A percentile compares a stretch with the other conserved stretches of the same genome.
Evolutionary conservation across 2,113 vertebrate species (phyloP).

Genomic region (Puntigrus tetrazona): DNA sequence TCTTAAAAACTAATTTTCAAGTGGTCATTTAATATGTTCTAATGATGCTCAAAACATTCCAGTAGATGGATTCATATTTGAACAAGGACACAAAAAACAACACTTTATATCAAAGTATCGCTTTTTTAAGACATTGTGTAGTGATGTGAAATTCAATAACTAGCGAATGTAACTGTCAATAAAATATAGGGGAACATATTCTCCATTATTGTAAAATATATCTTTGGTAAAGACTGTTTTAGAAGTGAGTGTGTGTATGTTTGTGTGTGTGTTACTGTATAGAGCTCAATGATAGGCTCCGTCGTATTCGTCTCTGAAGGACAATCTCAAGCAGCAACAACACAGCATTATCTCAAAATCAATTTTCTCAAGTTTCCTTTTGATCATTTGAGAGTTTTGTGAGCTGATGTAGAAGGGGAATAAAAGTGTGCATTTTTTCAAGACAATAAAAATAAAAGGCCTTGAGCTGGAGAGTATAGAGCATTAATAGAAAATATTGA

Average conservation of each 20-base stretch:
- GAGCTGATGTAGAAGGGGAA: background rate
- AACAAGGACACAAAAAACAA: background rate
- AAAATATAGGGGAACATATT: slow-evolving; percentile 4
- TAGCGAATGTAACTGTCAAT: background rate
- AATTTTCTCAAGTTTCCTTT: slow-evolving; percentile 48
- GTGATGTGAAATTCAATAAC: background rate
- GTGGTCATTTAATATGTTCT: background rate
- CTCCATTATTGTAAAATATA: slow-evolving; percentile 11
- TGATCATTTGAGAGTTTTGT: slow-evolving; percentile 25
- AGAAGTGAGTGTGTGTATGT: background rate
- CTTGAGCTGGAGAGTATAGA: slow-evolving; percentile 32
- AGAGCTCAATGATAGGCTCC: slow-evolving; percentile 24
- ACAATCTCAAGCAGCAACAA: slow-evolving; percentile 42
- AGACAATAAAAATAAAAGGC: slow-evolving; percentile 55
- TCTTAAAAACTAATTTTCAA: too few species aligned
- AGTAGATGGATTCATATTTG: background rate
- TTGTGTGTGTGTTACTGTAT: slow-evolving; percentile 18
- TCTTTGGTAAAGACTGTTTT: background rate
- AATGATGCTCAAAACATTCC: background rate
- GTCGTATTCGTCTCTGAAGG: slow-evolving; percentile 30
- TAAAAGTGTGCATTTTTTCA: background rate
- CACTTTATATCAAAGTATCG: background rate
- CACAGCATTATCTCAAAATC: slow-evolving; percentile 49
- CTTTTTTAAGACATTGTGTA: background rate
- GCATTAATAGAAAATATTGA: slow-evolving; percentile 55